Conservation (phyloP, 2,113 vertebrate genomes). For the Desmodus rotundus region DNA sequence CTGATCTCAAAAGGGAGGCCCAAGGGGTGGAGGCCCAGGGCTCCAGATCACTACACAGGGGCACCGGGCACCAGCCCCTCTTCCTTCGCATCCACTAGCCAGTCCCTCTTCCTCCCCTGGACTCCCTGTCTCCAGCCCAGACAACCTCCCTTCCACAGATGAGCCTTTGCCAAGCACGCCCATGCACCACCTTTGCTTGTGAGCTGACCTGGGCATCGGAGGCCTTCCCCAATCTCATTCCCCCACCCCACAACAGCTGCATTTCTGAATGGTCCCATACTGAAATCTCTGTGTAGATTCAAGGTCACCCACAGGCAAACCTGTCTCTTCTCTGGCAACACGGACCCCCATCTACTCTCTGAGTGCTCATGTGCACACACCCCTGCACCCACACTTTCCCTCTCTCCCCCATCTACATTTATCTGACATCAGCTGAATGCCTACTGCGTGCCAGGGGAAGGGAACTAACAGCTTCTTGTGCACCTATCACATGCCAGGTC, state of each 20-base stretch:
- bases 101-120: background rate
- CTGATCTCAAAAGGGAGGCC: background rate
- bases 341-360: background rate
- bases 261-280: background rate
- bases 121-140: background rate
- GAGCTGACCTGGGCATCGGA: background rate
- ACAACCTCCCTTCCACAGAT: background rate
- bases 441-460: background rate
- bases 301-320: background rate
- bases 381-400: too few species aligned
- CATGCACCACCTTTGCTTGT: fast-evolving
- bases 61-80: fast-evolving
- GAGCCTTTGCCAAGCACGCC: background rate
- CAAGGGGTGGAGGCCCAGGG: background rate
- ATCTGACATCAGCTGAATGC: background rate
- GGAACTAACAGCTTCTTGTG: background rate
- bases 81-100: background rate
- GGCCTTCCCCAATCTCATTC: background rate
- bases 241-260: background rate
- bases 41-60: background rate
- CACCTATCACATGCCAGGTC: background rate
- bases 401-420: background rate
- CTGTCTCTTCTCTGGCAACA: background rate
- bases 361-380: background rate
- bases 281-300: background rate